A percentile compares a stretch with the other conserved stretches of the same genome.
These are phyloP conservation scores for Dreissena rostriformis DNA, from an alignment of 1,140 invertebrate species.

Conservation along the genomic window DNA sequence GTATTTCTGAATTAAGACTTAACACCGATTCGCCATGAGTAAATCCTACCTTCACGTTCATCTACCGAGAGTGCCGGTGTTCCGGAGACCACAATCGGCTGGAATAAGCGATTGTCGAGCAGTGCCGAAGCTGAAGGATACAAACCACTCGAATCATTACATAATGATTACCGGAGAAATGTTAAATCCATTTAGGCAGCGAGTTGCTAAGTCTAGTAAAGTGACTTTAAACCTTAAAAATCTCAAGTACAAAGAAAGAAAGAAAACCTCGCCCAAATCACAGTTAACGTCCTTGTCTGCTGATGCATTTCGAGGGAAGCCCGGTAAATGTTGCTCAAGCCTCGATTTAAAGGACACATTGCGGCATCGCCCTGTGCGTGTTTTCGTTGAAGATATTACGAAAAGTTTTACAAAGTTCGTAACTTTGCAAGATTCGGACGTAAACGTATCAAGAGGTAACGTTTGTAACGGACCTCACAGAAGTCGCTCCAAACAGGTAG, in stretches of 20 bases:
- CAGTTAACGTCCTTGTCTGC: not conserved
- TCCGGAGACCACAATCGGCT: not conserved
- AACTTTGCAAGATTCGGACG: not conserved
- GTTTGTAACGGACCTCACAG: too few species aligned
- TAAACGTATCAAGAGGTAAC: too few species aligned
- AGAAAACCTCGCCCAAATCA: not conserved
- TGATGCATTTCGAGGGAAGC: not conserved
- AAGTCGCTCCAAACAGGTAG: too few species aligned
- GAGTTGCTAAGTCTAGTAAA: constrained; percentile 37
- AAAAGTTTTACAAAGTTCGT: not conserved
- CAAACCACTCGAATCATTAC: constrained; percentile 2
- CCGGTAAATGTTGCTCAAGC: constrained; percentile 11
- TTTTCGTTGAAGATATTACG: constrained; percentile 49
- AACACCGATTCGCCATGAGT: too few species aligned
- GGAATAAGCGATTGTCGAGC: not conserved
- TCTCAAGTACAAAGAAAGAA: constrained; percentile 2
- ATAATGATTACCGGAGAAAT: constrained; percentile 49
- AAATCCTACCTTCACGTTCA: too few species aligned
- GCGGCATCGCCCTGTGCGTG: constrained; percentile 26
- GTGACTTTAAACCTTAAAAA: constrained; percentile 35
- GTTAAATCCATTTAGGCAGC: constrained; percentile 31
- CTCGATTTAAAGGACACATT: constrained; percentile 9
- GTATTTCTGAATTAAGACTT: too few species aligned
- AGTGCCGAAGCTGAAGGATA: constrained; percentile 7
- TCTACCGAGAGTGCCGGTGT: not conserved